Base-by-base conservation (phyloP, 2,797 vertebrate species). In the Pseudochaenichthys georgianus region DNA sequence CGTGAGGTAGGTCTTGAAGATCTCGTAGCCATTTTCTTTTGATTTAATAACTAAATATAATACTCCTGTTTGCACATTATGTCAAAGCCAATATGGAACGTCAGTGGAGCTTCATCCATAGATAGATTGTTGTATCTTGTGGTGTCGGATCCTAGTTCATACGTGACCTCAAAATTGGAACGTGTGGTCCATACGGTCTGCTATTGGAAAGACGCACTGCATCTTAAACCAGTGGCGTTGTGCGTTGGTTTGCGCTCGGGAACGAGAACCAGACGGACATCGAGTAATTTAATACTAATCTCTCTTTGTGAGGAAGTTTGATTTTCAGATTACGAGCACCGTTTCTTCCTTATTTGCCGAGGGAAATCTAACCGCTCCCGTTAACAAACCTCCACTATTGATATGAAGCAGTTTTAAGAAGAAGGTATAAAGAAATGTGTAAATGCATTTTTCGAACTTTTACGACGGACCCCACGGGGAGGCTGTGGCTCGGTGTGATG, bases 321-420 rank as follows among this genome's bases (percentile, higher is more conserved):
- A 16, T 43, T 23, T 48, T 23, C 13, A 52, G 10, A n/a, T 23
- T 42, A 23, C 41, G 38, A 43, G 4, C 31, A 21, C 9, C 1
- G 38, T 51, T 50, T 64, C 58, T 64, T 1, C 5, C 13, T 13
- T 58, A 13, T 2, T 64, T 53, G 21, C 62, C 21, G 8, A 41
- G 43, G 64, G 69, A 60, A 70, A 73, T 41, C 3, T 34, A 10
- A 75, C 13, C 52, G 17, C 23, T 42, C n/a, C 34, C 34, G 8
- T 38, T 38, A 38, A 38, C 8, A 6, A 38, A 6, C 8, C 19
- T 51, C 19, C 19, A 51, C 9, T 51, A 51, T 9, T 51, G n/a
- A 13, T 34, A 10, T 31, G 23, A 23, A 55, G 52, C 52, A 31
- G 52, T 54, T 54, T 31, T 15, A 50, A 17, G 61, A 47, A 41